A percentile compares a stretch with the other conserved stretches of the same genome.
Evolutionary conservation across 2,113 vertebrate genomes (phyloP).

Genomic region (Sialia sialis): DNA sequence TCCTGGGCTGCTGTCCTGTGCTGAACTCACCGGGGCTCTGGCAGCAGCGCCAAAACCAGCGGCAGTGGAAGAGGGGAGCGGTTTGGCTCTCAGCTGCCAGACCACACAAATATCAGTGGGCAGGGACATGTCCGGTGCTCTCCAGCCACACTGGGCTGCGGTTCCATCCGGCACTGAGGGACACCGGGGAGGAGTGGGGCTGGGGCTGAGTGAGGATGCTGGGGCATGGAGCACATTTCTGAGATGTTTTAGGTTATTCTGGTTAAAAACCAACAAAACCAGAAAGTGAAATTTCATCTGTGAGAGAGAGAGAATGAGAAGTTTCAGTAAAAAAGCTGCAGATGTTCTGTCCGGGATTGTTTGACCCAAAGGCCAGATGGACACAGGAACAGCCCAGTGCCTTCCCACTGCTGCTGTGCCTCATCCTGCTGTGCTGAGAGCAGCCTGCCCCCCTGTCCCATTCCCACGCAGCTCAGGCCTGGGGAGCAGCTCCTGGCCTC

Average conservation of each 20-base stretch:
- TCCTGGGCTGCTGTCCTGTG: not conserved
- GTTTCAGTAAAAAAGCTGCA: not conserved
- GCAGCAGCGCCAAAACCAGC: not conserved
- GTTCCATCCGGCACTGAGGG: fast-evolving
- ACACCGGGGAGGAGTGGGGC: not conserved
- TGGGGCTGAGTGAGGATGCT: not conserved
- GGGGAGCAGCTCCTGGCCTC: not conserved
- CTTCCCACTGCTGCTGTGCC: not conserved
- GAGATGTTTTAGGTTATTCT: constrained; percentile 23
- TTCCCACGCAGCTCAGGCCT: fast-evolving
- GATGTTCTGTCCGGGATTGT: not conserved
- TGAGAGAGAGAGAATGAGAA: not conserved
- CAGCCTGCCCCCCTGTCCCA: not conserved
- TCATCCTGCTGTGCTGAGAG: fast-evolving
- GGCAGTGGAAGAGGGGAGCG: not conserved
- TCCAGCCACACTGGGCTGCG: not conserved
- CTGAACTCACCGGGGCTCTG: not conserved
- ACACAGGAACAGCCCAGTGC: not conserved
- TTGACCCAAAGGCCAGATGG: not conserved
- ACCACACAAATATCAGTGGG: not conserved
- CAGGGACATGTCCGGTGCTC: not conserved
- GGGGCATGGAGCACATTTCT: not conserved
- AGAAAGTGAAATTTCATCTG: constrained; percentile 9
- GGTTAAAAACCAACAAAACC: constrained; percentile 26
- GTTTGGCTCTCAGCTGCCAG: not conserved